Evolutionary conservation across 2,797 vertebrate genomes (phyloP).

Genomic region (Heteromormyrus szaboi): DNA sequence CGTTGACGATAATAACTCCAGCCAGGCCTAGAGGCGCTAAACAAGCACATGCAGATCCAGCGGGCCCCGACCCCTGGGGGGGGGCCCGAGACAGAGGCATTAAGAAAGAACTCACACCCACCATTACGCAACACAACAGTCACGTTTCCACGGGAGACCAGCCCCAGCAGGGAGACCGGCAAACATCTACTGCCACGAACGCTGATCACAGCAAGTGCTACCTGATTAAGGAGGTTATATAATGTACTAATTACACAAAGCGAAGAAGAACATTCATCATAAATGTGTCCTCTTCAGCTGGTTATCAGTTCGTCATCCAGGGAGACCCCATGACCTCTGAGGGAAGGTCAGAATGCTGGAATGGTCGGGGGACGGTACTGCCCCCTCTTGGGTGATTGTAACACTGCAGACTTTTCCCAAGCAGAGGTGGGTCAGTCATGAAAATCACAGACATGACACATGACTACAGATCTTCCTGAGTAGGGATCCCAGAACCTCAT

Average conservation of each 20-base stretch:
- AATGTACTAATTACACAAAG: not conserved
- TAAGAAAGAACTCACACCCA: slow-evolving; percentile 9
- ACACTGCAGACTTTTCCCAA: not conserved
- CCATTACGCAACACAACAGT: slow-evolving; percentile 16
- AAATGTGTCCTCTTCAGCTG: not conserved
- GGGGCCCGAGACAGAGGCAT: slow-evolving; percentile 16
- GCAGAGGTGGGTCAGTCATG: not conserved
- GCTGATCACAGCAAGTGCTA: not conserved
- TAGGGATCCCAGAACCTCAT: not conserved
- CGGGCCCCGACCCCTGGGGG: slow-evolving; percentile 3
- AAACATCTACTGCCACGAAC: not conserved
- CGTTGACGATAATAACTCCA: not conserved
- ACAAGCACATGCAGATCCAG: not conserved
- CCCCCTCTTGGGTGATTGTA: not conserved
- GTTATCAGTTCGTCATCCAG: not conserved
- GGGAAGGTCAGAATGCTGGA: not conserved
- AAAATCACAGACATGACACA: not conserved
- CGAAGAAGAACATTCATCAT: not conserved
- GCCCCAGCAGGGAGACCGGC: not conserved
- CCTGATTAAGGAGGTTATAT: not conserved
- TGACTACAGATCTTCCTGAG: not conserved
- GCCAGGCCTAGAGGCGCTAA: not conserved
- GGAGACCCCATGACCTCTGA: not conserved
- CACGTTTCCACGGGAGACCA: slow-evolving; percentile 2
- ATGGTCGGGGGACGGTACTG: not conserved